These are phyloP conservation scores for Gymnorhina tibicen DNA, from an alignment of 2,113 vertebrate genomes.

Conservation along the genomic window DNA sequence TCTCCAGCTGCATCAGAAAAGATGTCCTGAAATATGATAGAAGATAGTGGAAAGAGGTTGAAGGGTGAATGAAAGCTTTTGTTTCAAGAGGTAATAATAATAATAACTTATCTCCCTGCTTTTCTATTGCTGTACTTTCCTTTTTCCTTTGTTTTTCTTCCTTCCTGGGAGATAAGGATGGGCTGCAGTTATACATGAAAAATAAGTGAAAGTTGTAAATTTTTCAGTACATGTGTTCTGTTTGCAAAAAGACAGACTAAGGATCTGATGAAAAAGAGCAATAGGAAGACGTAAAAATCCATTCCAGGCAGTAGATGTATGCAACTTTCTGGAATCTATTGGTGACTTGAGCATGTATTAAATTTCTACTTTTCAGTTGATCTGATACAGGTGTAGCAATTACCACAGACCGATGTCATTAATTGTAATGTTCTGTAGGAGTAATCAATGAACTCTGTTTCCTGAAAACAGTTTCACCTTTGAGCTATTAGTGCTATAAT, in stretches of 20 bases:
- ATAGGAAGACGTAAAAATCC: slow-evolving; percentile 19
- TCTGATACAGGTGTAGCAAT: slow-evolving; percentile 4
- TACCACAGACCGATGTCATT: not conserved
- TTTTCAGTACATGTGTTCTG: not conserved
- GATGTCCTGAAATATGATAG: slow-evolving; percentile 43
- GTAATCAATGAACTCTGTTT: slow-evolving; percentile 23
- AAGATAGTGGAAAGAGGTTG: slow-evolving; percentile 13
- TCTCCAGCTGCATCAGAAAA: slow-evolving; percentile 25
- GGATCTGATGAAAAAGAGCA: not conserved
- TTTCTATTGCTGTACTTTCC: not conserved
- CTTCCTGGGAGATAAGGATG: not conserved
- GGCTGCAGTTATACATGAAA: not conserved
- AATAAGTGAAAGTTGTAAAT: not conserved
- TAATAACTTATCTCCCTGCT: not conserved
- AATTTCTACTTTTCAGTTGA: not conserved
- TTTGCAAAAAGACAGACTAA: not conserved
- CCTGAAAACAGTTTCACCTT: slow-evolving; percentile 19
- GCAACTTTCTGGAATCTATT: not conserved
- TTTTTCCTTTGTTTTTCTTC: not conserved
- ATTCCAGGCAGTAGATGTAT: not conserved
- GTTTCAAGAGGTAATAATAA: slow-evolving; percentile 49
- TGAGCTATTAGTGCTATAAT: not conserved
- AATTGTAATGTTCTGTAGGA: slow-evolving; percentile 15
- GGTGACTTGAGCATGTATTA: not conserved
- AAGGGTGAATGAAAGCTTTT: slow-evolving; percentile 50